Evolutionary conservation across 2,113 vertebrate species (phyloP).

Genomic region (Brienomyrus brachyistius): DNA sequence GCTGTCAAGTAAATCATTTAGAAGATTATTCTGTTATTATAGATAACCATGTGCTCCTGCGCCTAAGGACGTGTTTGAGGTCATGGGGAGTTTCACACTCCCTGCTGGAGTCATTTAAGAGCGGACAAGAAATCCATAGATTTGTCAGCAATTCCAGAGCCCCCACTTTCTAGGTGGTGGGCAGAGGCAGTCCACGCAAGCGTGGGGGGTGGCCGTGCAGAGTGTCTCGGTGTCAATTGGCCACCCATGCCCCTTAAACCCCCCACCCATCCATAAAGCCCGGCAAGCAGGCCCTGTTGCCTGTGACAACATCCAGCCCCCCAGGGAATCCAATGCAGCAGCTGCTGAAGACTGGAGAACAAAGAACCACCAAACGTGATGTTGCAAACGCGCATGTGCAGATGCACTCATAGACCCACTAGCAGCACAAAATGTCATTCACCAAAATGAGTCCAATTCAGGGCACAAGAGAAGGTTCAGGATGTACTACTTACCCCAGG

Average conservation of each 20-base stretch:
- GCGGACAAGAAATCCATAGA: background rate
- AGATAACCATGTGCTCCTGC: background rate
- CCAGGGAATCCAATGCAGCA: constrained; percentile 22
- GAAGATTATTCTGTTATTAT: background rate
- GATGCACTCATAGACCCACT: background rate
- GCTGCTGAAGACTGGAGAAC: constrained; percentile 32
- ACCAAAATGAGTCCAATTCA: background rate
- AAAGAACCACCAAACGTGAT: constrained; percentile 24
- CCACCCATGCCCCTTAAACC: background rate
- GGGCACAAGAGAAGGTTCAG: background rate
- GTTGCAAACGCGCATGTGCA: background rate
- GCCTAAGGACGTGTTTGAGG: background rate
- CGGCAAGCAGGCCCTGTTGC: background rate
- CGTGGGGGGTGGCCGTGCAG: background rate
- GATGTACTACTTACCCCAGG: background rate
- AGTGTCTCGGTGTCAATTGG: background rate
- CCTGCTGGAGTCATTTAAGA: background rate
- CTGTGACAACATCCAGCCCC: constrained; percentile 20
- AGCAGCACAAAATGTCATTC: background rate
- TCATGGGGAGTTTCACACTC: background rate
- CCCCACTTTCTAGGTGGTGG: background rate
- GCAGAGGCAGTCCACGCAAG: background rate
- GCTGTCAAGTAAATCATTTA: background rate
- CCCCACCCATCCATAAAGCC: background rate
- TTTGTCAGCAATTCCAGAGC: background rate